These are phyloP conservation scores for Zeuzera pyrina DNA, from an alignment of 2,888 invertebrate genomes.

Conservation along the genomic window DNA sequence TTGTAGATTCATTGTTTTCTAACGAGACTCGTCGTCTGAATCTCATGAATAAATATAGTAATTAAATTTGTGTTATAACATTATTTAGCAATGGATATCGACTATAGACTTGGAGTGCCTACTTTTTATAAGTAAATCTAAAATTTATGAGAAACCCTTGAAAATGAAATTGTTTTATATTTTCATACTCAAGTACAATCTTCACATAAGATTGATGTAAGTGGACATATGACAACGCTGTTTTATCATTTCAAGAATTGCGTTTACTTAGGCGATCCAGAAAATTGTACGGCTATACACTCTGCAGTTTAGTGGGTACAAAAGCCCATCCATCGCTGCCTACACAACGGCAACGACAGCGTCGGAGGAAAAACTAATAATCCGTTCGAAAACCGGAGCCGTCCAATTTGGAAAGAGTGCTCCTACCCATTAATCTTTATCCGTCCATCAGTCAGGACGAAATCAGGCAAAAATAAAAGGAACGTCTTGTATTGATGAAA, in stretches of 20 bases:
- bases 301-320: too few relatives aligned
- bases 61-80: constrained; percentile 23
- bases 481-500: constrained; percentile 6
- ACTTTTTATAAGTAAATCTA: too few relatives aligned
- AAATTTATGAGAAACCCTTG: too few relatives aligned
- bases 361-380: constrained; percentile 44
- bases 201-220: too few relatives aligned
- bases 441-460: constrained; percentile 36
- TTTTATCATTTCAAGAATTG: too few relatives aligned
- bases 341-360: constrained; percentile 10
- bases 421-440: constrained; percentile 47
- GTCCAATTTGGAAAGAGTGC: constrained; percentile 50
- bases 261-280: too few relatives aligned
- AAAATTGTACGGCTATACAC: too few relatives aligned
- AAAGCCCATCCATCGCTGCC: background rate
- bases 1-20: constrained; percentile 23
- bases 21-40: constrained; percentile 8
- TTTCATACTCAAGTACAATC: too few relatives aligned
- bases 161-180: too few relatives aligned
- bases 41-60: constrained; percentile 38
- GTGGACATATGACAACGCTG: too few relatives aligned
- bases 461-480: constrained; percentile 29
- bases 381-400: constrained; percentile 25
- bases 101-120: too few relatives aligned
- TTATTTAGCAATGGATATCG: too few relatives aligned